Evolutionary conservation across 2,113 vertebrate genomes (phyloP).

Genomic region (Pimephales promelas): DNA sequence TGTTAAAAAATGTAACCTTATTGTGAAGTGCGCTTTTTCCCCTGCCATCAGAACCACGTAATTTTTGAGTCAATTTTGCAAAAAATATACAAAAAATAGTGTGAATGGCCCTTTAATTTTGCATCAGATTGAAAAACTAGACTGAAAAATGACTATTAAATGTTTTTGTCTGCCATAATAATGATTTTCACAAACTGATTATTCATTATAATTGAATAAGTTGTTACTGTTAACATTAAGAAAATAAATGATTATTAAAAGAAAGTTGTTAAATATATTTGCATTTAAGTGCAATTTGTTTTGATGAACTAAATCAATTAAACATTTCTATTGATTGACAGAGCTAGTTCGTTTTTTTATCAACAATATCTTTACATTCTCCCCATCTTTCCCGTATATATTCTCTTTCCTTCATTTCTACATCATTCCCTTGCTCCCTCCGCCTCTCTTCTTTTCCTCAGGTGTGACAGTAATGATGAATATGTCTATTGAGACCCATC

Average conservation of each 20-base stretch:
- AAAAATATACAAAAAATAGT: neutral
- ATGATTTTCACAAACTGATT: neutral
- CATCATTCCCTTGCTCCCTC: conserved; percentile 41
- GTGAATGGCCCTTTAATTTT: neutral
- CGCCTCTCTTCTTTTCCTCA: conserved; percentile 56
- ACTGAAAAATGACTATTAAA: neutral
- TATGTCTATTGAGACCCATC: conserved; percentile 72
- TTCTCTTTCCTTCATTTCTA: neutral
- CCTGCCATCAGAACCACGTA: neutral
- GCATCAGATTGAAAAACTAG: too few relatives aligned
- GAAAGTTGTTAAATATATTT: neutral
- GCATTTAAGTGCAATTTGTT: neutral
- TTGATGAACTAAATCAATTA: neutral
- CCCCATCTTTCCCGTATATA: neutral
- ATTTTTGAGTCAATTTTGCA: neutral
- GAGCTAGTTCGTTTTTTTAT: neutral
- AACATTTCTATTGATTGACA: neutral
- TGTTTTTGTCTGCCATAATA: neutral
- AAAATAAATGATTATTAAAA: neutral
- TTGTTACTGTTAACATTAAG: neutral
- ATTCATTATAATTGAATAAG: neutral
- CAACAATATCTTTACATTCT: neutral
- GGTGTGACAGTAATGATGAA: conserved; percentile 73
- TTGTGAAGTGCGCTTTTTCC: neutral
- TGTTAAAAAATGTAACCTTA: neutral